These are phyloP conservation scores for Chascanopsetta lugubris DNA, from an alignment of 2,113 vertebrate species.

Conservation along the genomic window DNA sequence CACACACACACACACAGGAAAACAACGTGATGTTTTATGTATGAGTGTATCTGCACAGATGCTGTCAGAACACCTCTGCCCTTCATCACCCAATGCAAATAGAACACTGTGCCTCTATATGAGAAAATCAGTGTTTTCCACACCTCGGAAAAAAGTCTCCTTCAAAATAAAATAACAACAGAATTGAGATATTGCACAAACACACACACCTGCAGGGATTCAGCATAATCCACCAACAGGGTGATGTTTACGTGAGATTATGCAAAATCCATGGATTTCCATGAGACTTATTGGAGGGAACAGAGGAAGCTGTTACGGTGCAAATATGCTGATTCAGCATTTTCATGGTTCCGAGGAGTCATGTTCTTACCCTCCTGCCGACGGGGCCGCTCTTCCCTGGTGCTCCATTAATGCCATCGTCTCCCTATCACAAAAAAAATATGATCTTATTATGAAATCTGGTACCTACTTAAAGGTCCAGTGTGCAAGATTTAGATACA, in stretches of 20 bases:
- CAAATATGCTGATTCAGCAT: too few species aligned
- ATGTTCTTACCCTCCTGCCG: slow-evolving; percentile 84
- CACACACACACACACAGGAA: background rate
- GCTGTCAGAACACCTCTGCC: background rate
- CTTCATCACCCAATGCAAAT: background rate
- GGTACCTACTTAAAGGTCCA: too few species aligned
- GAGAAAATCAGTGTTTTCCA: background rate
- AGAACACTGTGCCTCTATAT: background rate
- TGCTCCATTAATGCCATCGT: slow-evolving; percentile 72
- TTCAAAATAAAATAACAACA: background rate
- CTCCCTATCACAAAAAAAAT: slow-evolving; percentile 76
- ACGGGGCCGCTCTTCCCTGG: slow-evolving; percentile 74
- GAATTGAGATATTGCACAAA: too few species aligned
- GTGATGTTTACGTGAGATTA: too few species aligned
- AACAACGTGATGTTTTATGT: slow-evolving; percentile 32
- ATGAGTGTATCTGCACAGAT: slow-evolving; percentile 9
- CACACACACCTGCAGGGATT: too few species aligned
- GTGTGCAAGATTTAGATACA: too few species aligned
- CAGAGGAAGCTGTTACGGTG: too few species aligned
- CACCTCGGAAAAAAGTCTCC: background rate
- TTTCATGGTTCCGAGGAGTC: too few species aligned
- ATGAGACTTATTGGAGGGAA: too few species aligned
- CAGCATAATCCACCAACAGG: too few species aligned
- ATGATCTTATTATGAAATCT: background rate
- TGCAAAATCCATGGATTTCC: too few species aligned